phyloP scores from a whole-genome alignment of 2,797 vertebrate species.

The Synanceia verrucosa region DNA sequence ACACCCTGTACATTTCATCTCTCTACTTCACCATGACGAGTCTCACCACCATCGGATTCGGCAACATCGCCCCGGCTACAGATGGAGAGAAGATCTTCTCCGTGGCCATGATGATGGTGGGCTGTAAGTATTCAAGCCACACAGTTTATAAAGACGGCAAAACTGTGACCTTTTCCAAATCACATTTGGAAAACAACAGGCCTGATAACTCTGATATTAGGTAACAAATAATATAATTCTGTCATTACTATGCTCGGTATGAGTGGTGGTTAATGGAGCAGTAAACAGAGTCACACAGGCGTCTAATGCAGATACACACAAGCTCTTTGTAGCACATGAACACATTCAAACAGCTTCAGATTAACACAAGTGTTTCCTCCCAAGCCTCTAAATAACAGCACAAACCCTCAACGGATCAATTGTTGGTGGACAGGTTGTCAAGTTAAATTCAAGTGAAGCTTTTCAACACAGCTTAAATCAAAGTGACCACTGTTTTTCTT shows the following conservation, averaged over 20 bases:
- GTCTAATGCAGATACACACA: neutral
- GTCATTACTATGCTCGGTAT: neutral
- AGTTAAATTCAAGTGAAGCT: constrained; percentile 11
- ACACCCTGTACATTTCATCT: constrained; percentile 96
- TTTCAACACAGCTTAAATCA: constrained; percentile 31
- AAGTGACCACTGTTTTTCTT: constrained; percentile 34
- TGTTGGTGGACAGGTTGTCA: constrained; percentile 20
- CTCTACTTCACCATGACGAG: constrained; percentile 99
- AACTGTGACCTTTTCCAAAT: neutral
- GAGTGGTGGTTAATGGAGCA: constrained; percentile 19
- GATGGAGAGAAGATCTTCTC: constrained; percentile 98
- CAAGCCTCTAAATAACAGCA: neutral
- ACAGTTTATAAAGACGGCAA: neutral
- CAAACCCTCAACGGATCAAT: constrained; percentile 1
- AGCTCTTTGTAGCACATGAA: neutral
- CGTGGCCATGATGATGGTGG: constrained; percentile 99
- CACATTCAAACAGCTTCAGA: constrained; percentile 11
- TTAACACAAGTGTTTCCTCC: neutral
- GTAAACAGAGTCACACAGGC: constrained; percentile 7
- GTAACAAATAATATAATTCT: constrained; percentile 7
- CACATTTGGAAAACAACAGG: neutral
- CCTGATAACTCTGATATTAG: constrained; percentile 7
- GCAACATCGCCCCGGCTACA: constrained; percentile 96
- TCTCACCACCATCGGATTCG: constrained; percentile 98
- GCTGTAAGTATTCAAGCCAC: constrained; percentile 86